phyloP scores from a whole-genome alignment of 2,888 invertebrate species.

The Himalopsyche tibetana region DNA sequence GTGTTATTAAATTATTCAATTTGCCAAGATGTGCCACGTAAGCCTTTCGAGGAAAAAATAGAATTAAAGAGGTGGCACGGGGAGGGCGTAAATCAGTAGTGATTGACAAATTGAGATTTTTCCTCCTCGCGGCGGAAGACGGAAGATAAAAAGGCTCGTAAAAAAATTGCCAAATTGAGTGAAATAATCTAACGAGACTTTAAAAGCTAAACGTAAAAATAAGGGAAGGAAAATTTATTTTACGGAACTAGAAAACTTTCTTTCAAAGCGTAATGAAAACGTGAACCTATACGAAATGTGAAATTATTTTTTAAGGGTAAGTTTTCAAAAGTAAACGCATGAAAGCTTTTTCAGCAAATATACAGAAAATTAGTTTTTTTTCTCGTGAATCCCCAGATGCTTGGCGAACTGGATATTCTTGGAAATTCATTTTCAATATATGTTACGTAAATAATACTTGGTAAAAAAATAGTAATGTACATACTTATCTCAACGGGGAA shows the following conservation, averaged over 20 bases:
- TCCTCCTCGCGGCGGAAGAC: not conserved
- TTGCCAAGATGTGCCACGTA: constrained; percentile 19
- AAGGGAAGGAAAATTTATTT: constrained; percentile 18
- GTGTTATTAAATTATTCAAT: constrained; percentile 40
- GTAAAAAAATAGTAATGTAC: too few relatives aligned
- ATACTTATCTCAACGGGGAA: too few relatives aligned
- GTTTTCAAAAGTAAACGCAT: not conserved
- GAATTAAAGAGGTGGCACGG: not conserved
- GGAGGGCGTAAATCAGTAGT: constrained; percentile 49
- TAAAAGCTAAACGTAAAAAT: constrained; percentile 47
- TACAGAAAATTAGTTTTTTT: not conserved
- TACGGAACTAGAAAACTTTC: not conserved
- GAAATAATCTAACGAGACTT: constrained; percentile 61
- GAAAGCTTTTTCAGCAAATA: not conserved
- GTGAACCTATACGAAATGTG: not conserved
- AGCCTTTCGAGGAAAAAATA: constrained; percentile 17
- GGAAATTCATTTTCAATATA: too few relatives aligned
- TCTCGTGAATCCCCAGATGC: too few relatives aligned
- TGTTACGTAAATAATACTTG: too few relatives aligned
- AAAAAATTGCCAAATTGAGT: constrained; percentile 62
- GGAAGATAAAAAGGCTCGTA: constrained; percentile 51
- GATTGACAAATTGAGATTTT: constrained; percentile 57
- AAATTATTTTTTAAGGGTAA: constrained; percentile 14
- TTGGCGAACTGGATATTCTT: too few relatives aligned
- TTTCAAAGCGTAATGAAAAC: not conserved